Conservation (phyloP, 2,888 invertebrate genomes). For the Drosophila tripunctata region DNA sequence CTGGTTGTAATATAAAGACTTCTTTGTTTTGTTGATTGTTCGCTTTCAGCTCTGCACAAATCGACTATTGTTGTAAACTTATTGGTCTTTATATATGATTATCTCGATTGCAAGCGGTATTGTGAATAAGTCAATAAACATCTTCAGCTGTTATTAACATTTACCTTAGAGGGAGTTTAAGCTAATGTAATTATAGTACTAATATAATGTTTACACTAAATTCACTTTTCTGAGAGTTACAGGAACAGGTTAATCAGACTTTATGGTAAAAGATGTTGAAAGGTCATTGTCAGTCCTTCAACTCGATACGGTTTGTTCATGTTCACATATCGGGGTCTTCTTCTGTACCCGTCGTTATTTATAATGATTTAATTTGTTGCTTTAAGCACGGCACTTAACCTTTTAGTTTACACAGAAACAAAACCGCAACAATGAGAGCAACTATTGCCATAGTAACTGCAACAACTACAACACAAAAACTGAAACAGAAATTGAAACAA, state of each 20-base stretch:
- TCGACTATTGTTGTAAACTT: slow-evolving; percentile 32
- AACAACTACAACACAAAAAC: slow-evolving; percentile 21
- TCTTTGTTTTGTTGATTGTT: slow-evolving; percentile 13
- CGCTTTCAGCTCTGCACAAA: slow-evolving; percentile 26
- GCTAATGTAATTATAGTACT: not conserved
- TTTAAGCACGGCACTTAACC: slow-evolving; percentile 66
- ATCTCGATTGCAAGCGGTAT: slow-evolving; percentile 32
- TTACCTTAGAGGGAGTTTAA: not conserved
- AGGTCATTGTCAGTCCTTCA: slow-evolving; percentile 43
- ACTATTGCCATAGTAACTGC: slow-evolving; percentile 31
- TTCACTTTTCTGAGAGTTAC: not conserved
- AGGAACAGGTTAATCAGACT: not conserved
- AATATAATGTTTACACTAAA: not conserved
- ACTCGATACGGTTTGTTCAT: slow-evolving; percentile 3
- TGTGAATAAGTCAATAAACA: slow-evolving; percentile 11
- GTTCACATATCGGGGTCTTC: slow-evolving; percentile 6
- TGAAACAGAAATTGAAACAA: slow-evolving; percentile 30
- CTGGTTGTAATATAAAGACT: slow-evolving; percentile 10
- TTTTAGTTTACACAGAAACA: slow-evolving; percentile 51
- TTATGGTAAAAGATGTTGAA: not conserved
- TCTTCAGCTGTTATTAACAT: not conserved
- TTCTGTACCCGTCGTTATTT: slow-evolving; percentile 11
- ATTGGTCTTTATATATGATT: slow-evolving; percentile 11
- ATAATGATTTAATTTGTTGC: slow-evolving; percentile 69
- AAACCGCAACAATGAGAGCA: slow-evolving; percentile 72